Percentiles rank a stretch among this genome's conserved stretches.
Conservation (phyloP, 2,888 invertebrate species). For the Tribolium freemani region DNA sequence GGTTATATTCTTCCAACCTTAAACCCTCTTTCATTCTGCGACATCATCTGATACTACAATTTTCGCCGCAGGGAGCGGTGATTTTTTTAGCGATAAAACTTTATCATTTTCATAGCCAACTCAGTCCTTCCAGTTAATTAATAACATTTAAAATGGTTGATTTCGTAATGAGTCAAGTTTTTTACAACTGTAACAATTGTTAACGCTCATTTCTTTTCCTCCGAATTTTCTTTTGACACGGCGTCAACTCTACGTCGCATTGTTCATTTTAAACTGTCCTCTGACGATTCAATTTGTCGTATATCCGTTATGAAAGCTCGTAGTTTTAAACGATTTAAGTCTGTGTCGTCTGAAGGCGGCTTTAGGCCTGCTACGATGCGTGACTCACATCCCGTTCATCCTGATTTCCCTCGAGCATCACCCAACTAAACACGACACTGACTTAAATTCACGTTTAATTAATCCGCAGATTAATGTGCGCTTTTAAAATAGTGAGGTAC, state of each 20-base stretch:
- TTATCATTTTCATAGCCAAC: background rate
- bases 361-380: conserved; percentile 28
- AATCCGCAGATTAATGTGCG: conserved; percentile 36
- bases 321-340: conserved; percentile 3
- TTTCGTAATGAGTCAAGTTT: background rate
- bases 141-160: background rate
- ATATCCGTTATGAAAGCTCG: background rate
- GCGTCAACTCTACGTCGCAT: background rate
- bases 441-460: conserved; percentile 48
- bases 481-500: background rate
- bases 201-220: background rate
- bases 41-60: background rate
- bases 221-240: too few species aligned
- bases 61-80: background rate
- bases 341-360: background rate
- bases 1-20: background rate
- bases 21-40: background rate
- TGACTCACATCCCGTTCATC: conserved; percentile 40
- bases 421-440: conserved; percentile 42
- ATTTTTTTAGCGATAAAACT: background rate
- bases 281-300: background rate
- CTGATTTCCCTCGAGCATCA: conserved; percentile 50
- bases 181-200: background rate
- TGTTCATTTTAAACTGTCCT: background rate
- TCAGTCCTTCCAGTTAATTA: background rate